phyloP scores from a whole-genome alignment of 2,888 invertebrate species.

The Dryomyza anilis region DNA sequence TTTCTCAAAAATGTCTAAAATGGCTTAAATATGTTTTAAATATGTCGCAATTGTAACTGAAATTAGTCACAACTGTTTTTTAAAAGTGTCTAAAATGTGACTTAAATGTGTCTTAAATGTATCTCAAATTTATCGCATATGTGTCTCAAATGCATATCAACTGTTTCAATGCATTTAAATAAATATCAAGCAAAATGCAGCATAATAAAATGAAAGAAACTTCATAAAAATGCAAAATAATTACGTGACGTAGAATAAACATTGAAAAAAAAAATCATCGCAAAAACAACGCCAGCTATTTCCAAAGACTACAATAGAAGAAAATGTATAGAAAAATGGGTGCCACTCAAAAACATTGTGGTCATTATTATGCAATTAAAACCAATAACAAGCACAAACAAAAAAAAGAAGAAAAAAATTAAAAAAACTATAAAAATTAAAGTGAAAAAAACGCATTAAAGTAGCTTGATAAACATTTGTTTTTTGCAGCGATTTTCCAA shows the following conservation, averaged over 20 bases:
- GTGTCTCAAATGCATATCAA: too few relatives aligned
- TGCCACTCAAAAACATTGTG: neutral
- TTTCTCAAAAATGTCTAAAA: too few relatives aligned
- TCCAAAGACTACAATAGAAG: neutral
- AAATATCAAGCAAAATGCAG: neutral
- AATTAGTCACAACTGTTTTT: too few relatives aligned
- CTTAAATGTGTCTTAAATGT: too few relatives aligned
- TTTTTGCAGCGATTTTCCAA: too few relatives aligned
- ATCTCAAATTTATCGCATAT: too few relatives aligned
- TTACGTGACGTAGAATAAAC: neutral
- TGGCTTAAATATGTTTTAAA: too few relatives aligned
- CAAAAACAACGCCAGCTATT: neutral
- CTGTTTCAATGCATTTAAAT: too few relatives aligned
- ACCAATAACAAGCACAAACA: neutral
- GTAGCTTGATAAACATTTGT: too few relatives aligned
- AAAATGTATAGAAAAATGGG: neutral
- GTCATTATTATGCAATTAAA: constrained; percentile 9
- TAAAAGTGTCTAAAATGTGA: too few relatives aligned
- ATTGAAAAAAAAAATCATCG: neutral
- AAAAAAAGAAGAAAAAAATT: neutral
- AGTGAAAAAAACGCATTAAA: too few relatives aligned
- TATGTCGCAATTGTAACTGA: too few relatives aligned
- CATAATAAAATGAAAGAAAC: neutral
- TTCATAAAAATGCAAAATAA: neutral
- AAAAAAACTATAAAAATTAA: neutral